phyloP scores from a whole-genome alignment of 1,140 invertebrate species.

The Bathynomus jamesi region DNA sequence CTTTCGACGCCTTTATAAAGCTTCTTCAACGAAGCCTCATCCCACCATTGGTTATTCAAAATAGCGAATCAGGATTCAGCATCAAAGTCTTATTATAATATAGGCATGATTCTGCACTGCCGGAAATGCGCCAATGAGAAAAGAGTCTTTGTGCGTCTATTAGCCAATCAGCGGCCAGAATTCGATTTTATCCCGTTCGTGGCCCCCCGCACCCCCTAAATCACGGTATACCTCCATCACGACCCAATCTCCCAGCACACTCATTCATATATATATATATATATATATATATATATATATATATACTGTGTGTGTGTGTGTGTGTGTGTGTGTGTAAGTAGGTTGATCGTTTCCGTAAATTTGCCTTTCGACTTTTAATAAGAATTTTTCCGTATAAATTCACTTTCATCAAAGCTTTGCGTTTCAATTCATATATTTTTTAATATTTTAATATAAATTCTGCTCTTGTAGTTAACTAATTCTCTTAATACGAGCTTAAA shows the following conservation, averaged over 20 bases:
- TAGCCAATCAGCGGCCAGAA: neutral
- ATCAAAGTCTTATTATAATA: neutral
- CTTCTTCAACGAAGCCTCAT: too few species aligned
- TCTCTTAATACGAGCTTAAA: too few species aligned
- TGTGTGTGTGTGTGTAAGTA: neutral
- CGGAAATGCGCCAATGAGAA: neutral
- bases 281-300: slow-evolving; percentile 8
- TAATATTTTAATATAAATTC: too few species aligned
- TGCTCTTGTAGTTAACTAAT: too few species aligned
- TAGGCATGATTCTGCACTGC: neutral
- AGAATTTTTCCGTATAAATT: too few species aligned
- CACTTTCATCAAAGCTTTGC: too few species aligned
- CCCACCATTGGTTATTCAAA: neutral
- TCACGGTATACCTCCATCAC: neutral
- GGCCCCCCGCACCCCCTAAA: neutral
- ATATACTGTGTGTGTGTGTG: neutral
- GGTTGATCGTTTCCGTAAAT: too few species aligned
- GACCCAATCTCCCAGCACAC: neutral
- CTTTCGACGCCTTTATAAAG: too few species aligned
- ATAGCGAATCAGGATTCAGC: neutral
- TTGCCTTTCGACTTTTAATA: too few species aligned
- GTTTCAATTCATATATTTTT: too few species aligned
- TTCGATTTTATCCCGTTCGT: neutral
- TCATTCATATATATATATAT: neutral
- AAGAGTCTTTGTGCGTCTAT: neutral